Conservation (phyloP, 2,888 invertebrate species). For the Falcaria lacertinaria region DNA sequence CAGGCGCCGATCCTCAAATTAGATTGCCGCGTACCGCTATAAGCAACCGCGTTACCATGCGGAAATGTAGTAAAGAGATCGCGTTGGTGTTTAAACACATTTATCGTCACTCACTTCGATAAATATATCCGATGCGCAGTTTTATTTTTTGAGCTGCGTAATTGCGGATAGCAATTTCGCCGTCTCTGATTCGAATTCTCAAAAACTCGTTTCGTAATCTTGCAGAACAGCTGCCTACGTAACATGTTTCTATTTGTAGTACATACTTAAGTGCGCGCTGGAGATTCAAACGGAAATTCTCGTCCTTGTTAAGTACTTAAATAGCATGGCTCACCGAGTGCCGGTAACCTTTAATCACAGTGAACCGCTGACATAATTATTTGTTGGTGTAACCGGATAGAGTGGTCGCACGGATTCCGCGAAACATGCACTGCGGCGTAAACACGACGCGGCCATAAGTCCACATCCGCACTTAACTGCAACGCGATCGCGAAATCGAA, state of each 20-base stretch:
- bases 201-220: conserved; percentile 40
- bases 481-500: conserved; percentile 51
- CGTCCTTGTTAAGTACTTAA: conserved; percentile 42
- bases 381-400: conserved; percentile 64
- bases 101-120: conserved; percentile 61
- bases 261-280: conserved; percentile 24
- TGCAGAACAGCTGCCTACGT: conserved; percentile 61
- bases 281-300: conserved; percentile 51
- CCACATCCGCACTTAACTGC: conserved; percentile 53
- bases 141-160: conserved; percentile 51
- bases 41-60: conserved; percentile 65
- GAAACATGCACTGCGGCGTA: conserved; percentile 54
- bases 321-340: conserved; percentile 28
- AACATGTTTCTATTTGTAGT: conserved; percentile 66
- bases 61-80: conserved; percentile 70
- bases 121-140: conserved; percentile 54
- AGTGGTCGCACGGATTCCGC: conserved; percentile 52
- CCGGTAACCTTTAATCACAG: conserved; percentile 55
- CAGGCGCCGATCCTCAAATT: conserved; percentile 66
- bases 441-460: conserved; percentile 45
- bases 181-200: conserved; percentile 48
- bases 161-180: conserved; percentile 50
- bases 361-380: conserved; percentile 71
- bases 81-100: conserved; percentile 70
- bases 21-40: conserved; percentile 61